Conservation (phyloP, 2,113 vertebrate species). For the Anolis carolinensis region DNA sequence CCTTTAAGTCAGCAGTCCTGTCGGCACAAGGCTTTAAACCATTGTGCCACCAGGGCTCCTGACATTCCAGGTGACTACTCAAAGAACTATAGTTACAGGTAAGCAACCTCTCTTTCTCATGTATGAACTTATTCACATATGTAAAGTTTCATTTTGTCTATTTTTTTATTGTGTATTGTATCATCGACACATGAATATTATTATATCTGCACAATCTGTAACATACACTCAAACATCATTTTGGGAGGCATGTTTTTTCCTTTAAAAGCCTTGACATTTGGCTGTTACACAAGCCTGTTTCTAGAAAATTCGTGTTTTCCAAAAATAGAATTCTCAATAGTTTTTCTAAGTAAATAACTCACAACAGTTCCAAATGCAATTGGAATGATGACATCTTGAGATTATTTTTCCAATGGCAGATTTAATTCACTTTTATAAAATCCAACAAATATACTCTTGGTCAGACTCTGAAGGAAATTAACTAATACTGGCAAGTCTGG, state of each 20-base stretch:
- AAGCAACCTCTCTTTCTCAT: neutral
- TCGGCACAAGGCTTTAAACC: too few species aligned
- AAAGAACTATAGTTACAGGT: too few species aligned
- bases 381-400: neutral
- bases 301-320: neutral
- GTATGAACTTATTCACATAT: neutral
- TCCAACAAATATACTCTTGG: neutral
- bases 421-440: slow-evolving; percentile 16
- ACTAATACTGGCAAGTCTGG: neutral
- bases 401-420: neutral
- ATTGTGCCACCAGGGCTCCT: too few species aligned
- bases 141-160: neutral
- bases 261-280: neutral
- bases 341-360: neutral
- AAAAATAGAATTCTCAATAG: slow-evolving; percentile 18
- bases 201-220: neutral
- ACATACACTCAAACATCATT: neutral
- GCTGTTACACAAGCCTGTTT: neutral
- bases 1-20: too few species aligned
- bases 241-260: neutral
- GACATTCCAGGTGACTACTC: too few species aligned
- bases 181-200: neutral
- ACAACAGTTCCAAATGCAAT: neutral
- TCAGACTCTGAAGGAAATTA: neutral
- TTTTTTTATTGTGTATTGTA: neutral